Base-by-base conservation (phyloP, 2,113 vertebrate genomes). In the Lepus americanus region DNA sequence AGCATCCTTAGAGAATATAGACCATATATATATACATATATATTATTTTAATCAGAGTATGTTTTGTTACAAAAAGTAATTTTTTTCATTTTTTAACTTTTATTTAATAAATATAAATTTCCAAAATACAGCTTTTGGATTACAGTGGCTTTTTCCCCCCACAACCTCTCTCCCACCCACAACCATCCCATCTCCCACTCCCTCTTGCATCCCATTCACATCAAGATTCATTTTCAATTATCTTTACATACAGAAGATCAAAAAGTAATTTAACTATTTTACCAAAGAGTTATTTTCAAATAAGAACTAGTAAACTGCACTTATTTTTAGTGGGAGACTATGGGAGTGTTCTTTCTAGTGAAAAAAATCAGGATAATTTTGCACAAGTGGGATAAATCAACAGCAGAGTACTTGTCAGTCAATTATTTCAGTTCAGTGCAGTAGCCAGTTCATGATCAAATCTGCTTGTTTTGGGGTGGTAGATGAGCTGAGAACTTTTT, bases 211-310 rank as follows among this genome's bases (percentile, higher is more conserved):
- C 44, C 44, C 44, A 44, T 44, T 44, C 44, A 44, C 44, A 44
- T 44, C 44, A 44, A 44, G 44, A 44, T 44, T 44, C 44, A 44
- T 44, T 44, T 44, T 8, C 44, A 44, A 44, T 44, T 44, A 8
- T 44, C 44, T 44, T 44, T 44, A 44, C 8, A 44, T 44, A 44
- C 44, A 44, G 44, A 44, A 44, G 44, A 44, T 44, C 0, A 49
- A 44, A 82, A 87, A 53, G n/a, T 39, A 25, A 83, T 78, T 77
- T 94, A 82, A 44, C 11, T 87, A 2, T 95, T 87, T 73, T 90
- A 20, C 53, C 16, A 55, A 73, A 29, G 1, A 63, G 73, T 89
- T 77, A 61, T 90, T 85, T 39, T 63, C 73, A 76, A 76, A n/a
- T 44, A 27, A 9, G 9, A 25, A 22, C 77, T 85, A 17, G 0